Base-by-base conservation (phyloP, 2,797 vertebrate species). In the Myotis planiceps region DNA sequence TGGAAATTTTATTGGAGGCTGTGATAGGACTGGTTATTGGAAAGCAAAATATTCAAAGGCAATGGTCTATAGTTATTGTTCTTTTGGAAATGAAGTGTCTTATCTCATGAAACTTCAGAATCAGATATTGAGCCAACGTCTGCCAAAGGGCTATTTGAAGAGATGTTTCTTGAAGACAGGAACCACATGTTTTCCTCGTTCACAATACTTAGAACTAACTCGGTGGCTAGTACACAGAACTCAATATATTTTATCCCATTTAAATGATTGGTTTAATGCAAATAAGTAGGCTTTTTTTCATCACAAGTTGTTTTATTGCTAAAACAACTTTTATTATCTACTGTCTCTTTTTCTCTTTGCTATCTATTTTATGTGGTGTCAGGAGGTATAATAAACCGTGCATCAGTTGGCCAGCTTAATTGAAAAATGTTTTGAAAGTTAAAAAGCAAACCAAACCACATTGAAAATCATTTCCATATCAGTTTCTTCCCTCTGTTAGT, bases 371-470 rank as follows among this genome's bases (percentile, higher is more conserved):
- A 49, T 68, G 13, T 34, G 39, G 47, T 92, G 68, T 86, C 93
- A 86, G 25, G 27, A 75, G 72, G 39, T 88, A 85, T 76, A 94
- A 96, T 83, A 93, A 96, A 75, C 47, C 19, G 71, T 82, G 71
- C 27, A 88, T 94, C 87, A 81, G 14, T 8, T 93, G 96, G 58
- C 47, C 91, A 82, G 60, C 49, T 92, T 91, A 94, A 94, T 80
- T 72, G 74, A 93, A 97, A 97, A 96, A 69, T 96, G 65, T 78
- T 92, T 94, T 95, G 84, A 95, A 97, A 93, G 21, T 90, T 95
- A 79, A 65, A 97, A 94, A 83, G 88, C 19, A 95, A 96, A 97
- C 96, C 14, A 94, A 94, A 76, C 71, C 55, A 12, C 94, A 94
- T 29, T 72, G 63, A 97, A 97, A 96, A 79, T 14, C 9, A 94